Base-by-base conservation (phyloP, 2,797 vertebrate genomes). In the Tapera naevia region DNA sequence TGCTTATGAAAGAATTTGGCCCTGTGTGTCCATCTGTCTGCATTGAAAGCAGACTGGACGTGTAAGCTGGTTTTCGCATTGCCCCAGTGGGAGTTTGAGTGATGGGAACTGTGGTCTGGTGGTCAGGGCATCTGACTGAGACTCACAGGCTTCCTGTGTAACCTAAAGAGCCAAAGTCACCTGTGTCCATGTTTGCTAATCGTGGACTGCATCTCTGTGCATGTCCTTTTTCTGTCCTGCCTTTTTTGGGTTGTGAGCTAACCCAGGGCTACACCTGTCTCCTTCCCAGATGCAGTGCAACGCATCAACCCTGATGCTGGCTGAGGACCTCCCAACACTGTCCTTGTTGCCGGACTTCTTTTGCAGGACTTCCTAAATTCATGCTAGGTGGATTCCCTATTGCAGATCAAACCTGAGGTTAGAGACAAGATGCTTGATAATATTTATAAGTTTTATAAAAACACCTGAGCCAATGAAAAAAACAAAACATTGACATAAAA, bases 301-400 rank as follows among this genome's bases (percentile, higher is more conserved):
- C 1, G 4, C 41, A 23, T 22, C 0, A 0, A 64, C 54, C 39
- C 71, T 19, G 35, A 17, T 3, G 7, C 48, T 0, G 0, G 39
- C 66, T 23, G 43, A 82, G 69, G 43, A 72, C 69, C 32, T 70
- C 72, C 67, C 5, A 0, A 39, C 46, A 56, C 12, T 0, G 0
- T 50, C 65, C 66, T 50, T 11, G 17, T 19, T 72, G 51, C 62
- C 57, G 70, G 73, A 53, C 5, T 7, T 69, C 61, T n/a, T 53
- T 53, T 70, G 45, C 35, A 94, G 73, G 66, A 64, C 62, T 70
- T 61, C 69, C 88, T 51, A 30, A 37, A 54, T 88, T 67, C 21
- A 39, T 6, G 13, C 45, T 74, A 64, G 46, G 41, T 33, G 51
- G n/a, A 58, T 60, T 60, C 41, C 51, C 35, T 65, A 18, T 6